Conservation (phyloP, 1,140 invertebrate genomes). For the Drosophila truncata region DNA sequence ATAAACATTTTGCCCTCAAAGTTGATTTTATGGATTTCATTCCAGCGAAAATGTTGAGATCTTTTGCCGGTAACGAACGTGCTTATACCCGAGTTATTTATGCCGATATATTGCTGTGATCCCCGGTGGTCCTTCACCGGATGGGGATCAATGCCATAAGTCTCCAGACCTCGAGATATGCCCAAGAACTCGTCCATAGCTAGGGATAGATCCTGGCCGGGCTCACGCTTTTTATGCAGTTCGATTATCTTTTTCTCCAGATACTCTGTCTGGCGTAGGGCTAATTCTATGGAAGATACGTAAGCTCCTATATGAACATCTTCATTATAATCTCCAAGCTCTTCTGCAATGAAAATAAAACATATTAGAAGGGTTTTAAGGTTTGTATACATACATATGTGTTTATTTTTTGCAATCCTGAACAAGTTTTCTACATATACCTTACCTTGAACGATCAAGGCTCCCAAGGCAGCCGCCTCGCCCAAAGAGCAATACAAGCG, state of each 20-base stretch:
- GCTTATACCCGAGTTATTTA: constrained; percentile 97
- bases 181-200: constrained; percentile 82
- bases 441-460: constrained; percentile 96
- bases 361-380: neutral
- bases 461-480: constrained; percentile 95
- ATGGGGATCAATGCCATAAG: constrained; percentile 98
- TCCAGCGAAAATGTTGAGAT: constrained; percentile 98
- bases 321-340: constrained; percentile 97
- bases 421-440: neutral
- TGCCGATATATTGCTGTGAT: constrained; percentile 96
- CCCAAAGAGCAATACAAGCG: constrained; percentile 95
- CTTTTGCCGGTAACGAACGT: constrained; percentile 97
- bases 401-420: neutral
- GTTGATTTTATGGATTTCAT: constrained; percentile 97
- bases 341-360: constrained; percentile 88
- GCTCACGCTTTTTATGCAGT: constrained; percentile 91
- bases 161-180: constrained; percentile 94
- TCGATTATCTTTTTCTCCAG: constrained; percentile 97
- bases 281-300: constrained; percentile 95
- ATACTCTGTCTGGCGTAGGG: constrained; percentile 95
- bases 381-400: too few relatives aligned
- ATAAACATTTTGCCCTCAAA: constrained; percentile 99
- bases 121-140: constrained; percentile 93
- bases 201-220: constrained; percentile 66
- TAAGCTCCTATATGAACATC: constrained; percentile 95